Percentiles rank a stretch among this genome's conserved stretches.
Conservation (phyloP, 2,113 vertebrate species). For the Ondatra zibethicus region DNA sequence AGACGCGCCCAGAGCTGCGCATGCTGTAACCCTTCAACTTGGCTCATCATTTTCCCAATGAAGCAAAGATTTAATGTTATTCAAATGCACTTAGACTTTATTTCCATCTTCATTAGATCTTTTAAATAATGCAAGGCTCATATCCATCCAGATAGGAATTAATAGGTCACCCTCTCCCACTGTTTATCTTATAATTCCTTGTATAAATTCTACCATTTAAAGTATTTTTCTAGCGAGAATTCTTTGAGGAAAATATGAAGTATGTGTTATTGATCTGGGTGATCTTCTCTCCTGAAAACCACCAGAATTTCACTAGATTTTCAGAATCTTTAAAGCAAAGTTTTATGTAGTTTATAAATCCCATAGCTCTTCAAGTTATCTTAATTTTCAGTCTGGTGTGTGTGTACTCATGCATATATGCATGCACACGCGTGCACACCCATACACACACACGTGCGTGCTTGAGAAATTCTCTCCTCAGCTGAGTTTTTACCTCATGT, state of each 20-base stretch:
- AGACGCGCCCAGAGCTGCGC: neutral
- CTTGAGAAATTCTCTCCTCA: neutral
- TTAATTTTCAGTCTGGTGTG: neutral
- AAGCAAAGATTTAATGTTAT: conserved; percentile 12
- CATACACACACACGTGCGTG: neutral
- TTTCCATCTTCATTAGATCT: conserved; percentile 1
- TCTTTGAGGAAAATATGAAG: neutral
- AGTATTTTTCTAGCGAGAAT: neutral
- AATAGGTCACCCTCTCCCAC: neutral
- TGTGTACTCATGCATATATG: neutral
- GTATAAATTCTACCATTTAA: neutral
- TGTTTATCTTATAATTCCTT: neutral
- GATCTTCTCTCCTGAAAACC: neutral
- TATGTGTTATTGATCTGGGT: neutral
- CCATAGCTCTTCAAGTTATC: neutral
- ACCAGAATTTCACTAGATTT: neutral
- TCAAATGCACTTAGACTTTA: neutral
- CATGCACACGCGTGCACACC: accelerated
- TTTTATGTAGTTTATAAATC: neutral
- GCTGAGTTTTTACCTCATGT: neutral
- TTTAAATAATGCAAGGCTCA: conserved; percentile 19
- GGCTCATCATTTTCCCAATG: neutral
- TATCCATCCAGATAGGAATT: neutral
- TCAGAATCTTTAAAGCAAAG: neutral
- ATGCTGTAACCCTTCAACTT: neutral